These are phyloP conservation scores for Siniperca chuatsi DNA, from an alignment of 2,113 vertebrate genomes.

Conservation along the genomic window DNA sequence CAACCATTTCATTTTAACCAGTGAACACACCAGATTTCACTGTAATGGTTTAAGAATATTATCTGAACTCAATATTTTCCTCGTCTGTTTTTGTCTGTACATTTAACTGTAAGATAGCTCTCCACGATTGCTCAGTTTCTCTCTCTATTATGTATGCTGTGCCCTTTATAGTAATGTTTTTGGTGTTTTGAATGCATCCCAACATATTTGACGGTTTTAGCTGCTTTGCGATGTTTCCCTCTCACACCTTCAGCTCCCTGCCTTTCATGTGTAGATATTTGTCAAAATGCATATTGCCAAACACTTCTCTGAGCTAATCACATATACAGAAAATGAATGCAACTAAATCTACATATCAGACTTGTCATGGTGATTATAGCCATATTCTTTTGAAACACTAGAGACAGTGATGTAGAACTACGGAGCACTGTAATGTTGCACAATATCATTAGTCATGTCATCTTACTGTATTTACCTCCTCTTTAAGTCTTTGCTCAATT, in stretches of 20 bases:
- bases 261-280: slow-evolving; percentile 52
- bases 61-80: slow-evolving; percentile 25
- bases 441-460: slow-evolving; percentile 48
- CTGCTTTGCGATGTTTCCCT: slow-evolving; percentile 31
- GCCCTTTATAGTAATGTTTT: slow-evolving; percentile 56
- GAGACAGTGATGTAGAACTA: slow-evolving; percentile 41
- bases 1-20: slow-evolving; percentile 8
- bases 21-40: slow-evolving; percentile 9
- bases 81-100: slow-evolving; percentile 37
- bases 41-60: slow-evolving; percentile 11
- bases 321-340: slow-evolving; percentile 62
- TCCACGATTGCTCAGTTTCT: slow-evolving; percentile 39
- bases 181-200: slow-evolving; percentile 67
- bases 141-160: slow-evolving; percentile 45
- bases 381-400: slow-evolving; percentile 61
- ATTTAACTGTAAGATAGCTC: slow-evolving; percentile 49
- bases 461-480: slow-evolving; percentile 64
- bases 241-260: slow-evolving; percentile 2
- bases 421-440: slow-evolving; percentile 51
- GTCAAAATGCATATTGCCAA: slow-evolving; percentile 60
- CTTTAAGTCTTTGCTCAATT: slow-evolving; percentile 36
- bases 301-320: slow-evolving; percentile 49
- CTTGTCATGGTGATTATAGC: slow-evolving; percentile 58
- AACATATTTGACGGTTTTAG: slow-evolving; percentile 48
- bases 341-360: slow-evolving; percentile 63